Base-by-base conservation (phyloP, 2,888 invertebrate species). In the Euplexia lucipara region DNA sequence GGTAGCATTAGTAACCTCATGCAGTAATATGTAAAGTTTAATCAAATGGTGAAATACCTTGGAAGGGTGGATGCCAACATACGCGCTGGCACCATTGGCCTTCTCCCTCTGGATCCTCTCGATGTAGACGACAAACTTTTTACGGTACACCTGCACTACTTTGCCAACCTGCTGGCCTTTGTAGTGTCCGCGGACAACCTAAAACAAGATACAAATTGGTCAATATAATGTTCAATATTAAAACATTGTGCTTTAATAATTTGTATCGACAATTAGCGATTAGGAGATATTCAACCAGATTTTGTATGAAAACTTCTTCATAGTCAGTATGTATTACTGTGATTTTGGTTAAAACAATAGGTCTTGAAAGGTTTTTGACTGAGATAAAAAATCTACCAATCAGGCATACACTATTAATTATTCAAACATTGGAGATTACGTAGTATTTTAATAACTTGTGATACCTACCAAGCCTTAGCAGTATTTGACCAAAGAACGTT, bases 41-140 rank as follows among this genome's bases (percentile, higher is more conserved):
- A 10, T 0, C 1, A 6, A 16, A 20, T 14, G 16, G 0, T 47
- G 22, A 37, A 44, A 48, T 95, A 98, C 98, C 96, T 99, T 99
- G 85, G 99, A 99, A 79, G 99, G 99, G 92, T 99, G 99, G 91
- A 99, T 99, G 88, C 99, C 99, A 79, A 99, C 99, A 89, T 99
- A 99, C 57, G 99, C 99, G 81, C 98, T 99, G 78, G 99, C 98
- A 78, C 99, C 99, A 89, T 99, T 99, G 68, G 99, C 99, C 91
- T 99, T 99, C 92, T 99, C 99, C 87, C 99, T 97, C 95, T 99
- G 99, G 91, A 99, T 99, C 95, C 99, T 97, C 96, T 99, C 99
- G 94, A 99, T 98, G 96, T 99, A 99, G 84, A 99, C 97, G 51
- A 99, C 99, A 94, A 99, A 99, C 95, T 99, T 99, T 95, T 99